A percentile compares a stretch with the other conserved stretches of the same genome.
Conservation (phyloP, 2,113 vertebrate genomes). For the Peromyscus californicus region DNA sequence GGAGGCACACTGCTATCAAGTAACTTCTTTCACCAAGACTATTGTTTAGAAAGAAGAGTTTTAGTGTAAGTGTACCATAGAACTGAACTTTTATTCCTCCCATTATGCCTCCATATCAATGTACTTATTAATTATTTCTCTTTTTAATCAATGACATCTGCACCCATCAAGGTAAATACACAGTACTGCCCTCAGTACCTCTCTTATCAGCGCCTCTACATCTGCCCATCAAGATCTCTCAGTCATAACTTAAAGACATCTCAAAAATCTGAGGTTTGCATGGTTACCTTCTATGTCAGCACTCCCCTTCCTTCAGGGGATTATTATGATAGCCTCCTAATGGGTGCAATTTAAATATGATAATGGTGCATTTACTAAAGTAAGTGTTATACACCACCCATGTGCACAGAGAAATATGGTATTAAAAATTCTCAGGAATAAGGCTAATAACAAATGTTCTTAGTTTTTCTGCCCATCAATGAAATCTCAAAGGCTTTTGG, state of each 20-base stretch:
- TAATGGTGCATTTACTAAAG: slow-evolving; percentile 29
- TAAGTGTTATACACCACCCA: not conserved
- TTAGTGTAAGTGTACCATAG: not conserved
- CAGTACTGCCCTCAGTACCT: not conserved
- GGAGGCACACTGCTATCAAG: not conserved
- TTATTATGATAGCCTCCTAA: not conserved
- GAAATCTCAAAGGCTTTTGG: slow-evolving; percentile 23
- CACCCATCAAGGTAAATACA: not conserved
- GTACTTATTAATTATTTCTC: not conserved
- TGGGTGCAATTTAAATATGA: not conserved
- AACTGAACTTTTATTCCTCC: not conserved
- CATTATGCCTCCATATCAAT: not conserved
- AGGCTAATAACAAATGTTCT: slow-evolving; percentile 34
- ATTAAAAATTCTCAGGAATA: slow-evolving; percentile 26
- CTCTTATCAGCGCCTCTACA: not conserved
- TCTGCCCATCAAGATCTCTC: not conserved
- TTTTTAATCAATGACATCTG: not conserved
- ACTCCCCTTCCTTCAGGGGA: not conserved
- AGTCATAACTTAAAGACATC: not conserved
- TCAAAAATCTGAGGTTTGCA: not conserved
- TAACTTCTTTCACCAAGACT: not conserved
- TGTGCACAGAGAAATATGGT: not conserved
- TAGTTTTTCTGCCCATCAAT: not conserved
- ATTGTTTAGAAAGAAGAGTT: slow-evolving; percentile 1
- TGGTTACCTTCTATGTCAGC: not conserved